phyloP scores from a whole-genome alignment of 2,797 vertebrate species.

The Ammospiza maritima region DNA sequence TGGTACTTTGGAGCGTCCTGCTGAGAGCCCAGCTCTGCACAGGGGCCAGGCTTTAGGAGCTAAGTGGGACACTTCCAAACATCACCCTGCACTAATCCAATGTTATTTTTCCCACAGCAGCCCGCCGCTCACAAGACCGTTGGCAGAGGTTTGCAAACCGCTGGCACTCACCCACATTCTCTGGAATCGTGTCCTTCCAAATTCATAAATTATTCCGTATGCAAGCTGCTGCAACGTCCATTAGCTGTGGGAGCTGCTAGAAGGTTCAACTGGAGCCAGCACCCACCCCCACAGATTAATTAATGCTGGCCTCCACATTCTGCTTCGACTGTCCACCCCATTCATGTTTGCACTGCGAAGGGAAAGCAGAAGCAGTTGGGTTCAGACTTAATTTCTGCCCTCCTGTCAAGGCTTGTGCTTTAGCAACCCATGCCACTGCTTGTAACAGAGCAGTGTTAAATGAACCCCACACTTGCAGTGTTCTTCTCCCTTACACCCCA shows the following conservation, averaged over 20 bases:
- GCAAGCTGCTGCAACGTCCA: not conserved
- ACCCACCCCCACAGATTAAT: not conserved
- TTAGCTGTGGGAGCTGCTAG: not conserved
- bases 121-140: not conserved
- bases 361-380: not conserved
- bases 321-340: not conserved
- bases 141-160: not conserved
- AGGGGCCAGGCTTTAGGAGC: not conserved
- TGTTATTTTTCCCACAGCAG: not conserved
- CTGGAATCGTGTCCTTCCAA: not conserved
- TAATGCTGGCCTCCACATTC: not conserved
- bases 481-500: not conserved
- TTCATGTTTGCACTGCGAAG: not conserved
- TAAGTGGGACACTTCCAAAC: not conserved
- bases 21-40: not conserved
- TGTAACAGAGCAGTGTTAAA: not conserved
- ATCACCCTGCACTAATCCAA: not conserved
- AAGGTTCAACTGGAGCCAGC: not conserved
- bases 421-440: not conserved
- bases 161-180: not conserved
- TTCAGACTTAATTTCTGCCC: not conserved
- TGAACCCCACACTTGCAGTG: not conserved
- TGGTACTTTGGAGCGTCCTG: not conserved
- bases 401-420: not conserved
- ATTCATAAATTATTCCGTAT: not conserved